These are phyloP conservation scores for Drosophila bifasciata DNA, from an alignment of 1,140 invertebrate genomes.

Conservation along the genomic window DNA sequence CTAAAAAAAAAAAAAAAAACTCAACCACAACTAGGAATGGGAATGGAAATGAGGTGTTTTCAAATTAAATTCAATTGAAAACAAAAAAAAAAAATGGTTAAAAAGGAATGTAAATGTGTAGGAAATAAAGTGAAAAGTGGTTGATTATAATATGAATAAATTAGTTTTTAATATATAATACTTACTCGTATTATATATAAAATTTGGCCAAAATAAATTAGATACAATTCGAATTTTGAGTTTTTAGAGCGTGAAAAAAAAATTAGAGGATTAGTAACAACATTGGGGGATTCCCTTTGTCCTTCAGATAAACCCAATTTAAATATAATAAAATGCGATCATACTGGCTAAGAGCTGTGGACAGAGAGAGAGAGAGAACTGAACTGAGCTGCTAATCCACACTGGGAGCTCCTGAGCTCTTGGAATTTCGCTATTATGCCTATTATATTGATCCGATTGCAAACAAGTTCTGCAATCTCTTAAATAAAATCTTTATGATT, in stretches of 20 bases:
- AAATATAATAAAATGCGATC: no score
- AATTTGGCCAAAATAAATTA: neutral
- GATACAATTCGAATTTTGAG: neutral
- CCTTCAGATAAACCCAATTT: neutral
- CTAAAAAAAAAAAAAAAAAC: conserved; percentile 35
- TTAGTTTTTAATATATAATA: conserved; percentile 13
- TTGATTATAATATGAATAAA: conserved; percentile 12
- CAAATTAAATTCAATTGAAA: conserved; percentile 59
- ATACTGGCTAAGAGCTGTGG: no score
- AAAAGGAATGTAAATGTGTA: conserved; percentile 35
- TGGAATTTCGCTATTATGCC: no score
- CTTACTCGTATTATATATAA: conserved; percentile 6
- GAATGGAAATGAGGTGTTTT: conserved; percentile 31
- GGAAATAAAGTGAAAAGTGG: conserved; percentile 29
- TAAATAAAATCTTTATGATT: no score
- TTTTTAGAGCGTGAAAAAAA: no score
- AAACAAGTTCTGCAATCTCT: no score
- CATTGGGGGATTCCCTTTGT: neutral
- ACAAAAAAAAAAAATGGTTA: conserved; percentile 39
- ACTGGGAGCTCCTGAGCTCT: no score
- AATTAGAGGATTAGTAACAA: neutral
- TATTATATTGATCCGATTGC: no score
- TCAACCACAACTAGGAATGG: conserved; percentile 40
- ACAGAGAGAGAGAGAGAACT: no score
- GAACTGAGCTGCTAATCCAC: no score